Evolutionary conservation across 2,797 vertebrate genomes (phyloP).

Genomic region (Melanitta fusca): DNA sequence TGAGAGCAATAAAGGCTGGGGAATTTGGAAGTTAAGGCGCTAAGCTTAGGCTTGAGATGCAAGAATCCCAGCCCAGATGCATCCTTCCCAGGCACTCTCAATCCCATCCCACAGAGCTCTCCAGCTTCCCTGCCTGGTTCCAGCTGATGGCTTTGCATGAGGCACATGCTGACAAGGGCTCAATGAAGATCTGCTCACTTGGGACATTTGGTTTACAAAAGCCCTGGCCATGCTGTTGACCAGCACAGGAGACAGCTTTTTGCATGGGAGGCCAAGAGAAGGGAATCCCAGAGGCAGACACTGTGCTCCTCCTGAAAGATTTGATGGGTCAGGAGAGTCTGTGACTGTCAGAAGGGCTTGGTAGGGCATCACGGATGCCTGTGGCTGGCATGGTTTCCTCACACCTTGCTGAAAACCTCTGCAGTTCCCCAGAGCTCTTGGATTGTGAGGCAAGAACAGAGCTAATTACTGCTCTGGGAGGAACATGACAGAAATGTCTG

Average conservation of each 20-base stretch:
- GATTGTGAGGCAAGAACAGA: neutral
- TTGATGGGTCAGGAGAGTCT: neutral
- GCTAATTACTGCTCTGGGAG: neutral
- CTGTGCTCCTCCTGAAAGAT: neutral
- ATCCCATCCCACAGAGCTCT: neutral
- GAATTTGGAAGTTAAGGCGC: neutral
- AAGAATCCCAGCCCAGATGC: neutral
- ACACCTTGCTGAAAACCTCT: neutral
- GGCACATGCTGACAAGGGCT: neutral
- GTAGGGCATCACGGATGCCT: fast-evolving
- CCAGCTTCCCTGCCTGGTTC: neutral
- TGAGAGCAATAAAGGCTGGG: neutral
- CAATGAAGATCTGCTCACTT: fast-evolving
- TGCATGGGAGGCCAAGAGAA: neutral
- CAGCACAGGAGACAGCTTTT: neutral
- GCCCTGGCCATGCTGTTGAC: fast-evolving
- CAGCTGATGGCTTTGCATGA: fast-evolving
- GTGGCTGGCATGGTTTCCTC: neutral
- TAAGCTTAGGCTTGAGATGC: neutral
- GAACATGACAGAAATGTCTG: neutral
- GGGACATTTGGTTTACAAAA: neutral
- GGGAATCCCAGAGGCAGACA: neutral
- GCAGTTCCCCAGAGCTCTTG: neutral
- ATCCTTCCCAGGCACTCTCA: neutral
- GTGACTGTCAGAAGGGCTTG: neutral